A percentile compares a stretch with the other conserved stretches of the same genome.
These are phyloP conservation scores for Cathartes aura DNA, from an alignment of 2,113 vertebrate species.

Conservation along the genomic window DNA sequence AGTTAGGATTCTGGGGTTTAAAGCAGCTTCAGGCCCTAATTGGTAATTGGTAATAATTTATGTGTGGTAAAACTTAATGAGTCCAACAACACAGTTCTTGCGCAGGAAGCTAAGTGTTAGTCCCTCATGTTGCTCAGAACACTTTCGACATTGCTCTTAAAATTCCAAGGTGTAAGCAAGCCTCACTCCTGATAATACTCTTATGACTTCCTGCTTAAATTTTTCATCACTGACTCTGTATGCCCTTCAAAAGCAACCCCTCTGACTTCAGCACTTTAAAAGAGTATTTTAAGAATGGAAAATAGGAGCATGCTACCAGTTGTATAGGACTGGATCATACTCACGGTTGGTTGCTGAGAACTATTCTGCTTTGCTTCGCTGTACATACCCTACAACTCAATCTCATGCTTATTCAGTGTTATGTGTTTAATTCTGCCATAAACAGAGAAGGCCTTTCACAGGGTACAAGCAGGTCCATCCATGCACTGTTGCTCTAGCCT, in stretches of 20 bases:
- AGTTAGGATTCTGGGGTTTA: background rate
- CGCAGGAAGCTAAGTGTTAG: background rate
- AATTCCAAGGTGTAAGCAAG: background rate
- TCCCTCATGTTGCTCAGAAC: background rate
- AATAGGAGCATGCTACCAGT: background rate
- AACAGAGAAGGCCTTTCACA: background rate
- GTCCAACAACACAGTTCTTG: conserved; percentile 23
- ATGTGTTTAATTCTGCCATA: background rate
- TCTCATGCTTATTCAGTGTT: background rate
- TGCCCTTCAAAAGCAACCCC: background rate
- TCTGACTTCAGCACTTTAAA: background rate
- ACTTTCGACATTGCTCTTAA: background rate
- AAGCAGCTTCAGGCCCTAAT: background rate
- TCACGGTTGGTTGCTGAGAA: accelerated
- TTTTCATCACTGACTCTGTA: background rate
- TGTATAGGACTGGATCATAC: background rate
- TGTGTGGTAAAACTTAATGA: conserved; percentile 8
- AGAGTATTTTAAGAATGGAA: background rate
- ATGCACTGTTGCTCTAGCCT: background rate
- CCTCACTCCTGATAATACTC: background rate
- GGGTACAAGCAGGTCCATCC: background rate
- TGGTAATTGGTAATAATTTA: conserved; percentile 4
- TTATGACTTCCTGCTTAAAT: background rate
- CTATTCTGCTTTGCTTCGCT: background rate
- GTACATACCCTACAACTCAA: background rate